A percentile compares a stretch with the other conserved stretches of the same genome.
Evolutionary conservation across 2,888 invertebrate species (phyloP).

Genomic region (Plusia festucae): DNA sequence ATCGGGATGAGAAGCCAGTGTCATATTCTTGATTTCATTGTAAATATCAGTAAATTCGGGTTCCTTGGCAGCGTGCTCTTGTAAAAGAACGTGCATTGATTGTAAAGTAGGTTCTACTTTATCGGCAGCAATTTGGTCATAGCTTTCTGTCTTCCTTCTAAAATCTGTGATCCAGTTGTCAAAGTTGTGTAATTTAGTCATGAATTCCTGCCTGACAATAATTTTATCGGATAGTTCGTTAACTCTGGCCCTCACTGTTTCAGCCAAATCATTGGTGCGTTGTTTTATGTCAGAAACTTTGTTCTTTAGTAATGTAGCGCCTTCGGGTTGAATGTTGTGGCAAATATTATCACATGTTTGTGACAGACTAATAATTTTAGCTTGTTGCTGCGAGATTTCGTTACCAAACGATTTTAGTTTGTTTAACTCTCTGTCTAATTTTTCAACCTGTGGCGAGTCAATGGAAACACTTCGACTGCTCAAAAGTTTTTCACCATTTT

Average conservation of each 20-base stretch:
- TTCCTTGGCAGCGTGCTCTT: conserved; percentile 96
- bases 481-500: conserved; percentile 90
- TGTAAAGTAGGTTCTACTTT: conserved; percentile 94
- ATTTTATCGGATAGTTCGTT: conserved; percentile 95
- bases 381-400: conserved; percentile 95
- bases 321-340: conserved; percentile 94
- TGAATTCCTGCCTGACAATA: conserved; percentile 94
- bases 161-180: conserved; percentile 94
- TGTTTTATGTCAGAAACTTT: conserved; percentile 93
- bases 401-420: conserved; percentile 94
- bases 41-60: conserved; percentile 94
- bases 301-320: conserved; percentile 92
- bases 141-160: conserved; percentile 92
- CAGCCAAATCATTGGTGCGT: conserved; percentile 93
- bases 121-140: conserved; percentile 94
- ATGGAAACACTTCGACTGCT: conserved; percentile 89
- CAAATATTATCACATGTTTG: conserved; percentile 95
- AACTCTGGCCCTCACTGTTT: conserved; percentile 93
- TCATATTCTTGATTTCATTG: conserved; percentile 94
- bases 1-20: conserved; percentile 91
- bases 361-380: conserved; percentile 93
- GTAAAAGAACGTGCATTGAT: conserved; percentile 93
- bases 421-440: conserved; percentile 93
- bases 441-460: conserved; percentile 92
- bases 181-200: conserved; percentile 93